Conservation (phyloP, 2,888 invertebrate species). For the Dusona sp. region DNA sequence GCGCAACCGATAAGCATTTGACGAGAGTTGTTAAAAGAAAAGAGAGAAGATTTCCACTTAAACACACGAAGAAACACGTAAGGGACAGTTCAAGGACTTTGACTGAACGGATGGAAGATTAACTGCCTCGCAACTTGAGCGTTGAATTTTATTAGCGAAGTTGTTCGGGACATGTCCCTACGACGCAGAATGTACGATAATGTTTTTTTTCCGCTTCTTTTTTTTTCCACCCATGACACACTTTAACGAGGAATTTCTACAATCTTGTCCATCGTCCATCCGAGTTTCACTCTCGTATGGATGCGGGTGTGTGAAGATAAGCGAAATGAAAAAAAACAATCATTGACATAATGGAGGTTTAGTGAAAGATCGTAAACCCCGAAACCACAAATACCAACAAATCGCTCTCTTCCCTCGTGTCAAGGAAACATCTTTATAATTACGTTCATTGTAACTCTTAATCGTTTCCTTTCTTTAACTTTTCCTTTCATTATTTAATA, state of each 20-base stretch:
- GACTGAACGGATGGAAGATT: slow-evolving; percentile 45
- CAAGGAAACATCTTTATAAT: slow-evolving; percentile 55
- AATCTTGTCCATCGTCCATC: slow-evolving; percentile 51
- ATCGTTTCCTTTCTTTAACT: neutral
- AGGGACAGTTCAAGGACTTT: slow-evolving; percentile 65
- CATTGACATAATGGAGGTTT: neutral
- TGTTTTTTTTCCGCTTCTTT: neutral
- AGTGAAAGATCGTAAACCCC: slow-evolving; percentile 44
- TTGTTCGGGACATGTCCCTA: slow-evolving; percentile 12
- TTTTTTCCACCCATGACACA: slow-evolving; percentile 55
- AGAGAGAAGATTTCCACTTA: slow-evolving; percentile 20
- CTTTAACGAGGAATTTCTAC: slow-evolving; percentile 39
- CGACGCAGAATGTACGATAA: slow-evolving; percentile 18
- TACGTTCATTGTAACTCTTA: slow-evolving; percentile 2
- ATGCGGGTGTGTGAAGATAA: slow-evolving; percentile 53
- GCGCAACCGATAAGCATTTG: slow-evolving; percentile 31
- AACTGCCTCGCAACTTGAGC: slow-evolving; percentile 36
- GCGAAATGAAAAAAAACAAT: neutral
- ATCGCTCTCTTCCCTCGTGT: slow-evolving; percentile 57
- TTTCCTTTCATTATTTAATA: neutral
- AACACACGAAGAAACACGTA: slow-evolving; percentile 55
- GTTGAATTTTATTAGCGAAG: slow-evolving; percentile 48
- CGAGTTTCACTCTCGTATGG: slow-evolving; percentile 66
- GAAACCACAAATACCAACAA: slow-evolving; percentile 56
- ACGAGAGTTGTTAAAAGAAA: slow-evolving; percentile 29